These are phyloP conservation scores for Leptopterna dolabrata DNA, from an alignment of 2,888 invertebrate genomes.

Conservation along the genomic window DNA sequence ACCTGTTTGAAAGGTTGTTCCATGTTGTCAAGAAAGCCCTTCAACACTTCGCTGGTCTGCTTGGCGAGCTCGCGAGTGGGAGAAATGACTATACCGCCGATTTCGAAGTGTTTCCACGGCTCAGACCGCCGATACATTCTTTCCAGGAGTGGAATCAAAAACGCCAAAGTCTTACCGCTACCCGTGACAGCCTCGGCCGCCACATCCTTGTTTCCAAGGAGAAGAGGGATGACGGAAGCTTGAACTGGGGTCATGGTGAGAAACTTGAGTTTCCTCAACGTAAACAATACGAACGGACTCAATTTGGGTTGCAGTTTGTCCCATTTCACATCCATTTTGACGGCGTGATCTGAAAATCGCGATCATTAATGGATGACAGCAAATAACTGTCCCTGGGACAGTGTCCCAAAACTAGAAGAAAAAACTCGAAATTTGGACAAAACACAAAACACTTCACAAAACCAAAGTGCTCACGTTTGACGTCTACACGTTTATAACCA, in stretches of 20 bases:
- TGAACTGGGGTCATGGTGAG: conserved; percentile 72
- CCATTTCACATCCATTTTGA: conserved; percentile 68
- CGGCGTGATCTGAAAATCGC: background rate
- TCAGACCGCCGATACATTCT: conserved; percentile 76
- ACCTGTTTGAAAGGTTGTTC: conserved; percentile 70
- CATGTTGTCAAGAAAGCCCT: conserved; percentile 69
- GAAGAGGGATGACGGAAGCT: conserved; percentile 68
- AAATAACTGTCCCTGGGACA: background rate
- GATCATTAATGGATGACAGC: background rate
- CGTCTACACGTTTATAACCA: background rate
- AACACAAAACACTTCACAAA: background rate
- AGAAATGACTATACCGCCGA: conserved; percentile 91
- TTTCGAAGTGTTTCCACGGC: conserved; percentile 77
- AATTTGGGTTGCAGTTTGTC: conserved; percentile 68
- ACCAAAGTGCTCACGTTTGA: background rate
- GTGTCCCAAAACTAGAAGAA: background rate
- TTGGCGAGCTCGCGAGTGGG: conserved; percentile 95
- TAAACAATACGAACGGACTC: conserved; percentile 68
- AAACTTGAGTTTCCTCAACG: conserved; percentile 71
- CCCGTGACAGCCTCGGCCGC: conserved; percentile 99
- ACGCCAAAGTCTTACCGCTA: conserved; percentile 97
- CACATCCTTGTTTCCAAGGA: conserved; percentile 93
- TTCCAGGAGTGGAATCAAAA: conserved; percentile 91
- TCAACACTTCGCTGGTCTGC: conserved; percentile 82
- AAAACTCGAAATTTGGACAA: background rate